These are phyloP conservation scores for Chloropsis hardwickii DNA, from an alignment of 2,113 vertebrate genomes.

Conservation along the genomic window DNA sequence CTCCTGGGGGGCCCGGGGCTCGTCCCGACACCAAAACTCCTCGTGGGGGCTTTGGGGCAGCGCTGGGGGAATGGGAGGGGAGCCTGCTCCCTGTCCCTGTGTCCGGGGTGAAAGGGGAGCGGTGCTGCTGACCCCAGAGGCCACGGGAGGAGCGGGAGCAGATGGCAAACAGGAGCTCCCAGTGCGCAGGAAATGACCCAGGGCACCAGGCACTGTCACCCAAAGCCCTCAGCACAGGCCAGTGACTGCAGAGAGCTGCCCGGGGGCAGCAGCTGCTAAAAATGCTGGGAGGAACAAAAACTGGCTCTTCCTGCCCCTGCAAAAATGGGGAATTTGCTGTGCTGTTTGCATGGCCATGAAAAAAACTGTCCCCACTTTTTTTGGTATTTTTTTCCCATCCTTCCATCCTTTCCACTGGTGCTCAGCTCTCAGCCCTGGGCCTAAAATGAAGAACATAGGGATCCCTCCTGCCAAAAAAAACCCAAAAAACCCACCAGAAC, in stretches of 20 bases:
- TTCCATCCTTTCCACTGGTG: neutral
- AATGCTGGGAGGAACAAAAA: neutral
- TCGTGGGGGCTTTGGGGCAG: fast-evolving
- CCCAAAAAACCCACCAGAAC: neutral
- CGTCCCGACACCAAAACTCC: neutral
- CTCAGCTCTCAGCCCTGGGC: neutral
- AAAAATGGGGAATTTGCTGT: fast-evolving
- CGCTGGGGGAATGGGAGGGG: neutral
- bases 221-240: neutral
- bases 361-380: fast-evolving
- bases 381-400: fast-evolving
- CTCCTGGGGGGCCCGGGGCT: neutral
- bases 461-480: neutral
- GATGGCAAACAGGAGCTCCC: slow-evolving; percentile 69
- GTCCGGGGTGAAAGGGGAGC: slow-evolving; percentile 57
- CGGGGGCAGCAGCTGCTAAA: neutral
- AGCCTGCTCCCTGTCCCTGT: neutral
- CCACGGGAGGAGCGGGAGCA: slow-evolving; percentile 43
- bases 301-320: neutral
- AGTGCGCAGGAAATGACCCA: slow-evolving; percentile 42
- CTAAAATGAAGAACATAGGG: neutral
- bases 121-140: slow-evolving; percentile 55
- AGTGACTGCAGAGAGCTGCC: neutral
- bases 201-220: neutral
- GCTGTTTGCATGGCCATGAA: neutral